Conservation (phyloP, 2,888 invertebrate genomes). For the Mythimna albipuncta region DNA sequence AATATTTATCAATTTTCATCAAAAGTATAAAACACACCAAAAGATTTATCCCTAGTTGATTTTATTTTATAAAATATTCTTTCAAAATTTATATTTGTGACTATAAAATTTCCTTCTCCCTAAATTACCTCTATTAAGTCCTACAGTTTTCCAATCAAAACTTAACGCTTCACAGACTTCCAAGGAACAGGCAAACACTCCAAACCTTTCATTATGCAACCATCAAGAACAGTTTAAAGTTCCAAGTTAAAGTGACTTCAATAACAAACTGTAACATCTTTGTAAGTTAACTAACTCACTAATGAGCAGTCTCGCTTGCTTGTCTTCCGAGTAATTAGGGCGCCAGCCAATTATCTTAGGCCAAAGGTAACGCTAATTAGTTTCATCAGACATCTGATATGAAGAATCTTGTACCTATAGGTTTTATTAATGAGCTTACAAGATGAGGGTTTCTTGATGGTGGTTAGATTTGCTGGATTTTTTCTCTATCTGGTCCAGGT, state of each 20-base stretch:
- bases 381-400: conserved; percentile 23
- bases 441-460: background rate
- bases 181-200: background rate
- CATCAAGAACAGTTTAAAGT: conserved; percentile 35
- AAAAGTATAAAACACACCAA: too few species aligned
- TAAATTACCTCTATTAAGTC: background rate
- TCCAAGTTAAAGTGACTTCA: conserved; percentile 24
- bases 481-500: too few species aligned
- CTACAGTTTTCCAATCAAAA: background rate
- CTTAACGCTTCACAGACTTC: background rate
- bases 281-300: conserved; percentile 35
- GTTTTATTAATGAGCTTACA: conserved; percentile 8
- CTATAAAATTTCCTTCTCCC: too few species aligned
- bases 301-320: conserved; percentile 23
- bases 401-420: conserved; percentile 12
- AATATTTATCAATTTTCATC: too few species aligned
- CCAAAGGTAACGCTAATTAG: conserved; percentile 22
- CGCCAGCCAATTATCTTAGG: conserved; percentile 33
- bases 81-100: too few species aligned
- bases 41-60: too few species aligned
- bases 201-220: conserved; percentile 19
- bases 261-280: conserved; percentile 21
- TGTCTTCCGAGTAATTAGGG: conserved; percentile 34
- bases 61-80: too few species aligned
- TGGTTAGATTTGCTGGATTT: too few species aligned